These are phyloP conservation scores for Scytalopus superciliaris DNA, from an alignment of 2,113 vertebrate species.

Conservation along the genomic window DNA sequence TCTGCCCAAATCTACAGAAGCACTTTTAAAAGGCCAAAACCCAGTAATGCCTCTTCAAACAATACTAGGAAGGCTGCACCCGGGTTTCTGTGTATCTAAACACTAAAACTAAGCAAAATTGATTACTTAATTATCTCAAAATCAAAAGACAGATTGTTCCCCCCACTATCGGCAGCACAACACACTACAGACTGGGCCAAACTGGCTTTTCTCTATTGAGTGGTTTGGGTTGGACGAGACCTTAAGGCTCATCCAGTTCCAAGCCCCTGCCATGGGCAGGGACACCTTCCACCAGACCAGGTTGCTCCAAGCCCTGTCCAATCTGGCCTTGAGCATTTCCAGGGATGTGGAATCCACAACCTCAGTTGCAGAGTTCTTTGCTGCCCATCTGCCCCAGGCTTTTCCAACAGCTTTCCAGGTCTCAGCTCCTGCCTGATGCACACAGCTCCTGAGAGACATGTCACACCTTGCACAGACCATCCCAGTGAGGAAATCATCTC, in stretches of 20 bases:
- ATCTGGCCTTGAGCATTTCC: background rate
- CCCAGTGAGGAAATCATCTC: rapidly evolving
- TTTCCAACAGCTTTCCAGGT: background rate
- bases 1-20: background rate
- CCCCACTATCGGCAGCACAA: too few relatives aligned
- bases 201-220: background rate
- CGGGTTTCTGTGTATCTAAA: background rate
- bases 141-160: background rate
- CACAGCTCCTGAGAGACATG: rapidly evolving
- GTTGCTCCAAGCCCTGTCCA: rapidly evolving
- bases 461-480: rapidly evolving
- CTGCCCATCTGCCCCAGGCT: background rate
- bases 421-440: background rate
- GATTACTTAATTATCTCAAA: background rate
- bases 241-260: rapidly evolving
- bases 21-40: background rate
- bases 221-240: background rate
- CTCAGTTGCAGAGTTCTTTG: background rate
- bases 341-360: background rate
- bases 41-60: background rate
- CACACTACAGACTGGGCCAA: background rate
- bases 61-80: background rate
- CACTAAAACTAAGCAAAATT: background rate
- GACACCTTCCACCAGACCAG: background rate
- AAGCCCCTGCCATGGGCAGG: background rate